Percentiles rank a stretch among this genome's conserved stretches.
phyloP scores from a whole-genome alignment of 2,888 invertebrate species.

The Calliopum simillimum region DNA sequence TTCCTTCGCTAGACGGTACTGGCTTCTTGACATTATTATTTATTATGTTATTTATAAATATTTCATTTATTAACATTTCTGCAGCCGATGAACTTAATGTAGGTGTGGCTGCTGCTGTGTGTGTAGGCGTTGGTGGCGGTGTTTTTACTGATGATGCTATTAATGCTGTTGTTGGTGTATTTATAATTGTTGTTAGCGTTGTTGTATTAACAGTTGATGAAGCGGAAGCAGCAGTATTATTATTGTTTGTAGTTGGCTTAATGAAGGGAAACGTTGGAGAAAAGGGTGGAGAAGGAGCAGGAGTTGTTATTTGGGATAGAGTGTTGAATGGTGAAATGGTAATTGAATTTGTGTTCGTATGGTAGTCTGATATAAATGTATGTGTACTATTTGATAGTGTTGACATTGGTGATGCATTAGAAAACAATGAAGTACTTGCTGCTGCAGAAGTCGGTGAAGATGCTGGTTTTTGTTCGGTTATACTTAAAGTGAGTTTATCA shows the following conservation, averaged over 20 bases:
- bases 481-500: conserved; percentile 76
- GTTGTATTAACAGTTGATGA: conserved; percentile 26
- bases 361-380: conserved; percentile 60
- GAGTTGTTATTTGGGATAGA: conserved; percentile 7
- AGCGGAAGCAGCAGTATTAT: conserved; percentile 43
- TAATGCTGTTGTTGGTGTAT: conserved; percentile 33
- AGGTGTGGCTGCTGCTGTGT: conserved; percentile 47
- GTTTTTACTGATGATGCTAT: conserved; percentile 41
- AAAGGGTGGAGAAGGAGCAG: conserved; percentile 41
- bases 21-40: conserved; percentile 51
- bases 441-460: conserved; percentile 43
- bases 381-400: conserved; percentile 51
- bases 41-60: conserved; percentile 65
- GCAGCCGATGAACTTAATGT: conserved; percentile 59
- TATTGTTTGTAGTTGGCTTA: conserved; percentile 39
- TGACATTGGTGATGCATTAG: conserved; percentile 39
- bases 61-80: conserved; percentile 66
- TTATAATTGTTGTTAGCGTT: conserved; percentile 31
- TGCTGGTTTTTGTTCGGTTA: conserved; percentile 71
- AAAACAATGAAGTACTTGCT: conserved; percentile 39
- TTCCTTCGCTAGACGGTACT: conserved; percentile 14
- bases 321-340: conserved; percentile 23
- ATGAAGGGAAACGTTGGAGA: conserved; percentile 44
- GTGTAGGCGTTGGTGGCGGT: conserved; percentile 39
- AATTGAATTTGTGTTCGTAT: conserved; percentile 21